Conservation (phyloP, 1,140 invertebrate species). For the Amyelois transitella region DNA sequence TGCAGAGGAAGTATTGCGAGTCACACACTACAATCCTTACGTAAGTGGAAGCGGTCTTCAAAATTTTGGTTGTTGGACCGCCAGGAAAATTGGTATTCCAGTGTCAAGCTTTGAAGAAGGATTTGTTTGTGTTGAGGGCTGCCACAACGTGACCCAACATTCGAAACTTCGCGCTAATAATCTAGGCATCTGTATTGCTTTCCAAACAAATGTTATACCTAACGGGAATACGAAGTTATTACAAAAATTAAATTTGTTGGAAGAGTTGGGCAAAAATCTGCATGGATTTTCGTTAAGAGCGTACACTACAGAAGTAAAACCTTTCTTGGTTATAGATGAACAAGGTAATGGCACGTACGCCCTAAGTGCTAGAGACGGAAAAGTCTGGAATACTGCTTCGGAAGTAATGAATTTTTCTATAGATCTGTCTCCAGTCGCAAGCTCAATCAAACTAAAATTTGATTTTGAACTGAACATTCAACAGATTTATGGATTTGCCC, state of each 20-base stretch:
- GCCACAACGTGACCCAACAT: conserved; percentile 42
- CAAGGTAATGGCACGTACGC: conserved; percentile 31
- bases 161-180: conserved; percentile 40
- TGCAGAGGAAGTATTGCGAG: conserved; percentile 14
- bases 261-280: conserved; percentile 49
- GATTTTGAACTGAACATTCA: conserved; percentile 45
- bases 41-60: conserved; percentile 33
- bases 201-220: conserved; percentile 26
- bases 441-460: conserved; percentile 36
- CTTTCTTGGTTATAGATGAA: conserved; percentile 46
- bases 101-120: conserved; percentile 30
- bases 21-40: conserved; percentile 47
- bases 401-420: conserved; percentile 54
- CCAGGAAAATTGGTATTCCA: conserved; percentile 39
- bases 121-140: conserved; percentile 43
- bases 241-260: conserved; percentile 32
- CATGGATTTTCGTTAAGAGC: conserved; percentile 42
- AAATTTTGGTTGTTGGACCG: conserved; percentile 46
- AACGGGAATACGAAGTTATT: conserved; percentile 24
- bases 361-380: conserved; percentile 43
- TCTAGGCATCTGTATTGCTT: conserved; percentile 58
- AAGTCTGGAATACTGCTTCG: conserved; percentile 51
- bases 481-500: conserved; percentile 43
- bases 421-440: conserved; percentile 35
- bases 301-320: conserved; percentile 38